Conservation (phyloP, 2,888 invertebrate genomes). For the Macrosoma leucophasiata region DNA sequence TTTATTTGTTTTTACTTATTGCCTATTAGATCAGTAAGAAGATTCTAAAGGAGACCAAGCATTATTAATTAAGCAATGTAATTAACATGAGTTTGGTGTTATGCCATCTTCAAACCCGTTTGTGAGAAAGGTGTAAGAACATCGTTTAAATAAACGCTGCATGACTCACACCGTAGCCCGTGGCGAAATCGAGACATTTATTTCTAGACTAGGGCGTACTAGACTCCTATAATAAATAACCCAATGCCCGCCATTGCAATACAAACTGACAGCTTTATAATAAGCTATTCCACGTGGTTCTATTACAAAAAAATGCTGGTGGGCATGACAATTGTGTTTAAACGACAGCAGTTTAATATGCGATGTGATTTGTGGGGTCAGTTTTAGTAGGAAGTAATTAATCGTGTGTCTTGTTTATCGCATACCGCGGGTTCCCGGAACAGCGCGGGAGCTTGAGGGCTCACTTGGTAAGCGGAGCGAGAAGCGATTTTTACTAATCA, state of each 20-base stretch:
- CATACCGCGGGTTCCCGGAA: constrained; percentile 46
- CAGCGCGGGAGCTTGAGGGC: constrained; percentile 17
- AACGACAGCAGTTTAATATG: constrained; percentile 52
- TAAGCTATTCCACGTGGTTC: constrained; percentile 25
- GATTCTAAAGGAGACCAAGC: no score
- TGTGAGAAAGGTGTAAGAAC: constrained; percentile 30
- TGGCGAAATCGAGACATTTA: constrained; percentile 36
- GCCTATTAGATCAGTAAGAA: no score
- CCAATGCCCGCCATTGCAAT: constrained; percentile 42
- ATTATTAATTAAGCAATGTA: no score
- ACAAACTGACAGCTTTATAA: constrained; percentile 49
- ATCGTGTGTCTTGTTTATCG: constrained; percentile 66
- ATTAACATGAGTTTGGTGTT: no score
- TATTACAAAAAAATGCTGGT: constrained; percentile 34
- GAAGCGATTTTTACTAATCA: no score
- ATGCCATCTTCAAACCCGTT: no score
- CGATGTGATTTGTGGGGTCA: constrained; percentile 50
- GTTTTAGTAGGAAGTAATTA: constrained; percentile 66
- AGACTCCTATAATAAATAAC: constrained; percentile 44
- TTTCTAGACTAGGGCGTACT: constrained; percentile 36
- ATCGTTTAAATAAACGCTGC: constrained; percentile 29
- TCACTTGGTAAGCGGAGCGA: constrained; percentile 19
- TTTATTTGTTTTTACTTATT: no score
- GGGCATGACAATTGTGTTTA: constrained; percentile 46
- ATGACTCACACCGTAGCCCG: constrained; percentile 31